phyloP scores from a whole-genome alignment of 2,888 invertebrate genomes.

The Herminia tarsipennalis region DNA sequence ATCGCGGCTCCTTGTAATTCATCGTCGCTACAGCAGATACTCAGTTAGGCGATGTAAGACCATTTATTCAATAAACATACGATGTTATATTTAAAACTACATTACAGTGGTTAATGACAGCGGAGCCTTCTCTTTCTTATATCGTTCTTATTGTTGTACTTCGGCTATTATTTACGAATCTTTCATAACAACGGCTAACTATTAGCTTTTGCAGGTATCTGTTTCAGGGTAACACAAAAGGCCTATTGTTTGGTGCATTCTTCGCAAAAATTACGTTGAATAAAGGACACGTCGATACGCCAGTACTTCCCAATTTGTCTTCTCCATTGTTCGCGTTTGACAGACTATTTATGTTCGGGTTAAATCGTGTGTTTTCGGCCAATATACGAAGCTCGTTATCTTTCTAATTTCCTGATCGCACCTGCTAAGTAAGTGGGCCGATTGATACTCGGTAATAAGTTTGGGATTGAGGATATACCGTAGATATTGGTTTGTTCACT shows the following conservation, averaged over 20 bases:
- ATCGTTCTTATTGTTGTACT: no score
- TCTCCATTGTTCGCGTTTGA: conserved; percentile 61
- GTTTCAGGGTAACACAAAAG: conserved; percentile 35
- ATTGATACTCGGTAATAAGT: conserved; percentile 17
- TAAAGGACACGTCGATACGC: conserved; percentile 67
- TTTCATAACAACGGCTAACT: conserved; percentile 20
- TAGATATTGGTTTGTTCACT: background rate
- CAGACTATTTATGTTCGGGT: conserved; percentile 58
- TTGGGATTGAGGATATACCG: background rate
- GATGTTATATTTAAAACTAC: background rate
- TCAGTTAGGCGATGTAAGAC: no score
- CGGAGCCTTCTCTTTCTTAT: background rate
- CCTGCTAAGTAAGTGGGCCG: conserved; percentile 10
- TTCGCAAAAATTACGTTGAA: conserved; percentile 65
- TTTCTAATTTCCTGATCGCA: conserved; percentile 17
- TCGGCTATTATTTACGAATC: conserved; percentile 16
- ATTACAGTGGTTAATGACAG: no score
- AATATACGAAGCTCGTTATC: conserved; percentile 23
- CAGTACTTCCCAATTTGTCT: conserved; percentile 70
- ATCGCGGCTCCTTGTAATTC: no score
- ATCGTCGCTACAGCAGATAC: no score
- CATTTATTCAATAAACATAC: no score
- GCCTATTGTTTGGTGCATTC: conserved; percentile 56
- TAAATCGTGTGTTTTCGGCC: conserved; percentile 46
- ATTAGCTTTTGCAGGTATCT: conserved; percentile 40